These are phyloP conservation scores for Phycodurus eques DNA, from an alignment of 2,113 vertebrate genomes.

Conservation along the genomic window DNA sequence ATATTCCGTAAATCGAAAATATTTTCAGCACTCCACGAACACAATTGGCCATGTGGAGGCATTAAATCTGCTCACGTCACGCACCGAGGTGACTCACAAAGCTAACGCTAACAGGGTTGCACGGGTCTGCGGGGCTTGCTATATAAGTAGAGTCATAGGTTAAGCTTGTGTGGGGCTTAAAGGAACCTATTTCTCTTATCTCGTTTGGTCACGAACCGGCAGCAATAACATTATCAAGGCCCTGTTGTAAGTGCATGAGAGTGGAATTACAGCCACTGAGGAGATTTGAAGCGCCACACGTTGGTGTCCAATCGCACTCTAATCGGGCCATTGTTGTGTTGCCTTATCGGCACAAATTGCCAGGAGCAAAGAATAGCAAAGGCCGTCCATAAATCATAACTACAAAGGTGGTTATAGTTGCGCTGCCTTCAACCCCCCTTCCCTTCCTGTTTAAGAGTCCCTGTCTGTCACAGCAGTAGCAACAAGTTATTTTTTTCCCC, in stretches of 20 bases:
- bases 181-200: conserved; percentile 80
- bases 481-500: background rate
- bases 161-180: conserved; percentile 72
- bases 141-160: conserved; percentile 78
- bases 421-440: background rate
- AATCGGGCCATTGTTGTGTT: conserved; percentile 72
- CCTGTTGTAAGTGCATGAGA: conserved; percentile 67
- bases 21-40: conserved; percentile 19
- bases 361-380: conserved; percentile 69
- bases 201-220: conserved; percentile 70
- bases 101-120: conserved; percentile 50
- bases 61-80: conserved; percentile 48
- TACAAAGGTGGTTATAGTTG: conserved; percentile 34
- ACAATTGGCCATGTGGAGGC: conserved; percentile 13
- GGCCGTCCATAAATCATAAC: conserved; percentile 74
- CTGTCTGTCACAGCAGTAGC: background rate
- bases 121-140: conserved; percentile 55
- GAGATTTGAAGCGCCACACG: conserved; percentile 66
- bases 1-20: conserved; percentile 28
- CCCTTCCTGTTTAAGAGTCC: background rate
- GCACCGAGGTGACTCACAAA: conserved; percentile 49
- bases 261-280: conserved; percentile 68
- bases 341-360: conserved; percentile 65
- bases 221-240: conserved; percentile 77
- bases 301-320: conserved; percentile 69